Percentiles rank a stretch among this genome's conserved stretches.
These are phyloP conservation scores for Cnemophilus loriae DNA, from an alignment of 2,113 vertebrate species.

Conservation along the genomic window DNA sequence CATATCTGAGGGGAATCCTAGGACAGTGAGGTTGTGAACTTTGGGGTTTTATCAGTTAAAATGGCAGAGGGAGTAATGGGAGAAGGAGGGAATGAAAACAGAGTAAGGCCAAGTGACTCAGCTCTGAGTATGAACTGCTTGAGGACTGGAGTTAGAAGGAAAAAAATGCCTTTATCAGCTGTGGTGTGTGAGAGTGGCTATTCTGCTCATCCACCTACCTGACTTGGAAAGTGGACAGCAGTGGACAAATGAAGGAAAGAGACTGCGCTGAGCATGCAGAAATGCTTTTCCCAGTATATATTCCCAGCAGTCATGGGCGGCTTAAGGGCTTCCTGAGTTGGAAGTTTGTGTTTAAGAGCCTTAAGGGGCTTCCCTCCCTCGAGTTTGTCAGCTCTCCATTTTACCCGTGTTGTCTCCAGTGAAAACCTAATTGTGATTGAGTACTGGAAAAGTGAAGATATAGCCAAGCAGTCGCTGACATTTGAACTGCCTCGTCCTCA, in stretches of 20 bases:
- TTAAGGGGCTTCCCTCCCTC: not conserved
- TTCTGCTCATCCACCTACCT: not conserved
- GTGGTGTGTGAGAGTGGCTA: not conserved
- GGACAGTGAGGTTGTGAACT: constrained; percentile 59
- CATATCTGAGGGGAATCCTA: constrained; percentile 39
- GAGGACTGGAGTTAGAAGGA: not conserved
- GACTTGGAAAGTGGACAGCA: not conserved
- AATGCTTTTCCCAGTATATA: not conserved
- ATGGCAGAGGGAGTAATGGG: not conserved
- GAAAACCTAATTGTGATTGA: not conserved
- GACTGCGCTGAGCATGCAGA: not conserved
- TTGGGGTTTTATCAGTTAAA: constrained; percentile 17
- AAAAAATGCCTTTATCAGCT: not conserved
- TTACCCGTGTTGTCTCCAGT: not conserved
- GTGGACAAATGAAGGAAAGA: not conserved
- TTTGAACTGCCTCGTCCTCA: not conserved
- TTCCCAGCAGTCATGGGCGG: not conserved
- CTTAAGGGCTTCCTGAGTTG: not conserved
- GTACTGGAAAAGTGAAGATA: not conserved
- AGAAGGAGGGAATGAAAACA: not conserved
- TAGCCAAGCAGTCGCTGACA: not conserved
- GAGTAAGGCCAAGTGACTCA: not conserved
- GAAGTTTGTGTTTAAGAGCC: not conserved
- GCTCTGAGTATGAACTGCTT: not conserved
- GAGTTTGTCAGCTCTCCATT: not conserved